Evolutionary conservation across 2,797 vertebrate genomes (phyloP).

Genomic region (Notolabrus celidotus): DNA sequence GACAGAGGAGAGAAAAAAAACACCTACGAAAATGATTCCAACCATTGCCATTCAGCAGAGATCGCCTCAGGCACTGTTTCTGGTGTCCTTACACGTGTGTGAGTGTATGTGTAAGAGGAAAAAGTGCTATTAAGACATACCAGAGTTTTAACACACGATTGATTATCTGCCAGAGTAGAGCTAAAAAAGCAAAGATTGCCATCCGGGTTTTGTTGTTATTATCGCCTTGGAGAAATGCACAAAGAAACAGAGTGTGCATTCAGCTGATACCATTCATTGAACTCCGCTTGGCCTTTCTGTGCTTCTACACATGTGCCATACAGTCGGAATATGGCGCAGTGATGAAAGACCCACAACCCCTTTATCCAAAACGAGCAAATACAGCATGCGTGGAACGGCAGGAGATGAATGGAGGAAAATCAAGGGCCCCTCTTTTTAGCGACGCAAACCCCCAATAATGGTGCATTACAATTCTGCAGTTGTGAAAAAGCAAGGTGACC

Average conservation of each 20-base stretch:
- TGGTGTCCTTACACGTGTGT: constrained; percentile 29
- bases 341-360: constrained; percentile 39
- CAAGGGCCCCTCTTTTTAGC: constrained; percentile 26
- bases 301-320: constrained; percentile 45
- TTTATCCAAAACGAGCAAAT: constrained; percentile 12
- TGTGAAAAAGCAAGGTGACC: constrained; percentile 78
- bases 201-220: constrained; percentile 30
- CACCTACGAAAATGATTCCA: constrained; percentile 25
- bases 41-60: constrained; percentile 37
- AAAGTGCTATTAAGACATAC: constrained; percentile 46
- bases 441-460: constrained; percentile 53
- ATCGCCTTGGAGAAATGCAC: constrained; percentile 9
- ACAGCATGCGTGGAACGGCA: constrained; percentile 23
- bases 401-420: constrained; percentile 34
- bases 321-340: constrained; percentile 43
- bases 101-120: no score
- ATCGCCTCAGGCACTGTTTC: constrained; percentile 46
- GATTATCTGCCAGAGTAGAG: constrained; percentile 47
- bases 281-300: constrained; percentile 60
- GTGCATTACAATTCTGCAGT: constrained; percentile 70
- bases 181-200: constrained; percentile 16
- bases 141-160: constrained; percentile 61
- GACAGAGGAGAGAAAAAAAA: neutral
- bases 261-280: constrained; percentile 47
- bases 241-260: constrained; percentile 40